Percentiles rank a stretch among this genome's conserved stretches.
Conservation (phyloP, 2,888 invertebrate genomes). For the Patella ulyssiponensis region DNA sequence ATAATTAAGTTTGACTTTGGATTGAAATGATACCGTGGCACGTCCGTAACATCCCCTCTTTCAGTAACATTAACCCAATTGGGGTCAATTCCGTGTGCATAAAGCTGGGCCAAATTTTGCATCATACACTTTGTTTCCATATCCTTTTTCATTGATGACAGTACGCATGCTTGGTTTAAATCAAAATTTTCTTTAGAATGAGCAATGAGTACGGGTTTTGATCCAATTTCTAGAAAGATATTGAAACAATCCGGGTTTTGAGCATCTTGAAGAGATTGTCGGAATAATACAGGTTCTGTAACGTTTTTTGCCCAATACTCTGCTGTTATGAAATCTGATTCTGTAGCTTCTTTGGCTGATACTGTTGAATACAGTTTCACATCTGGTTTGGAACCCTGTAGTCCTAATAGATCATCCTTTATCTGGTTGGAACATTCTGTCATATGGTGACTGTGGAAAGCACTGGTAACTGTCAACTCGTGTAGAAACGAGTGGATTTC, state of each 20-base stretch:
- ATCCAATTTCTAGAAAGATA: constrained; percentile 58
- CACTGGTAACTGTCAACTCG: constrained; percentile 49
- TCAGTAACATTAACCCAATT: constrained; percentile 36
- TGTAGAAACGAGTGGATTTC: constrained; percentile 25
- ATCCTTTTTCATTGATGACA: constrained; percentile 38
- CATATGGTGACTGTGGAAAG: constrained; percentile 55
- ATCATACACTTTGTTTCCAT: constrained; percentile 33
- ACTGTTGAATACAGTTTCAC: constrained; percentile 52
- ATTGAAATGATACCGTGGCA: constrained; percentile 45
- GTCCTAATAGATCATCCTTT: constrained; percentile 36
- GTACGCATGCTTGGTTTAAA: constrained; percentile 22
- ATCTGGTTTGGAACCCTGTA: constrained; percentile 27
- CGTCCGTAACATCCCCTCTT: constrained; percentile 25
- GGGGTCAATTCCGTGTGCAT: constrained; percentile 34
- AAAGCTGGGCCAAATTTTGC: constrained; percentile 30
- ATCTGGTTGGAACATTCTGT: constrained; percentile 18
- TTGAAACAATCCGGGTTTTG: constrained; percentile 26
- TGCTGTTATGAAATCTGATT: constrained; percentile 36
- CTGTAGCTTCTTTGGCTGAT: constrained; percentile 35
- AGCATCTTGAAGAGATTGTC: constrained; percentile 38
- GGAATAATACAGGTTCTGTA: constrained; percentile 48
- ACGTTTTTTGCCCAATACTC: constrained; percentile 57
- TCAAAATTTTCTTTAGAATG: constrained; percentile 41
- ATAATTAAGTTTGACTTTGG: constrained; percentile 32
- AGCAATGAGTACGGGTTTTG: constrained; percentile 48